Percentiles rank a stretch among this genome's conserved stretches.
Evolutionary conservation across 1,140 invertebrate species (phyloP).

Genomic region (Nasonia longicornis): DNA sequence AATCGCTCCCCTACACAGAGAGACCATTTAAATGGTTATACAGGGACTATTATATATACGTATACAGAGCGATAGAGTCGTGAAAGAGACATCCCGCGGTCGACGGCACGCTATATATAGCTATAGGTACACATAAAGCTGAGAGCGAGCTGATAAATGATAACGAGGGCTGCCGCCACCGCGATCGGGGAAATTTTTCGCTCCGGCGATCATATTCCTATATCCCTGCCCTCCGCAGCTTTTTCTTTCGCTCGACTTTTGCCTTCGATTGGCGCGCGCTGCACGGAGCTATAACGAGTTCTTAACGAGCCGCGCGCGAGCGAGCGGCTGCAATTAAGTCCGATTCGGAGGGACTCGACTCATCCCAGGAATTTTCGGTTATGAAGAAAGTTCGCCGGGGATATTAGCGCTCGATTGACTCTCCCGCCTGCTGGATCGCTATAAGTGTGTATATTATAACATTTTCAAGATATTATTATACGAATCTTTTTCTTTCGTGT

Average conservation of each 20-base stretch:
- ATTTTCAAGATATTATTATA: neutral
- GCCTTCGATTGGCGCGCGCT: neutral
- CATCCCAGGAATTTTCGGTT: slow-evolving; percentile 40
- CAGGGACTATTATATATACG: neutral
- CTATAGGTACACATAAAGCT: neutral
- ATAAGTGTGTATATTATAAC: neutral
- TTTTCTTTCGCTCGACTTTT: slow-evolving; percentile 10
- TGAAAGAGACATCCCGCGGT: neutral
- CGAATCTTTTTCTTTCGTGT: neutral
- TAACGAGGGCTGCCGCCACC: slow-evolving; percentile 22
- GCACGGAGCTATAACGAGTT: slow-evolving; percentile 37
- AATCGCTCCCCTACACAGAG: slow-evolving; percentile 1
- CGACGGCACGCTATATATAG: neutral
- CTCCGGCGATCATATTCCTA: slow-evolving; percentile 33
- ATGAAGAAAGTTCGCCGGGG: slow-evolving; percentile 36
- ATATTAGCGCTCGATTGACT: slow-evolving; percentile 26
- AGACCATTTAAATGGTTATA: neutral
- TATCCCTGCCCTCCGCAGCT: neutral
- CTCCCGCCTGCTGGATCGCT: neutral
- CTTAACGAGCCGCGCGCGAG: slow-evolving; percentile 33
- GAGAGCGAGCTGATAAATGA: slow-evolving; percentile 36
- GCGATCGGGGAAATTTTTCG: slow-evolving; percentile 42
- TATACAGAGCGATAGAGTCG: neutral
- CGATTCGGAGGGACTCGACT: slow-evolving; percentile 24
- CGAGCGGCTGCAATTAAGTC: slow-evolving; percentile 32